phyloP scores from a whole-genome alignment of 2,113 vertebrate genomes.

The Cyprichromis sp. region DNA sequence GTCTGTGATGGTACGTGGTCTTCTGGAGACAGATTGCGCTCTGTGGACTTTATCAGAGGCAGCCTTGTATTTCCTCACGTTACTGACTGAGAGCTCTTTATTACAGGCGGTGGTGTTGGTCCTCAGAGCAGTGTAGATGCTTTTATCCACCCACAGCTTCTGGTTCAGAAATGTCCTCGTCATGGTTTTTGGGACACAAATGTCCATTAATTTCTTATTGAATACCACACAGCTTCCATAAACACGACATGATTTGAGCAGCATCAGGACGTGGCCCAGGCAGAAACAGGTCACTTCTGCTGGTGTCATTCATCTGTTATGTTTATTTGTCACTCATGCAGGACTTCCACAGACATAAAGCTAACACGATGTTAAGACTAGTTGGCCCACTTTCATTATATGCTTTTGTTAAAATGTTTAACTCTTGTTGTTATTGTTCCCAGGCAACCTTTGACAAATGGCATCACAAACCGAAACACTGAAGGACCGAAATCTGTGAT shows the following conservation, averaged over 20 bases:
- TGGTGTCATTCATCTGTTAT: background rate
- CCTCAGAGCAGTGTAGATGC: background rate
- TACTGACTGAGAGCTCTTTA: fast-evolving
- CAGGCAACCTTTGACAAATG: background rate
- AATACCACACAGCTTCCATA: background rate
- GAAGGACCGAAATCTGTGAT: background rate
- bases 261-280: fast-evolving
- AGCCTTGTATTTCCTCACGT: background rate
- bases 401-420: background rate
- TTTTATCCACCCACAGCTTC: background rate
- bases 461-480: background rate
- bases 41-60: background rate
- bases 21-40: fast-evolving
- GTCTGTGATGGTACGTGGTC: background rate
- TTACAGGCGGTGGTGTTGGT: background rate
- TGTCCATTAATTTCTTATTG: fast-evolving
- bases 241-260: background rate
- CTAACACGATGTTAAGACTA: background rate
- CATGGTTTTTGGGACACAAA: background rate
- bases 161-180: background rate
- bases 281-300: background rate
- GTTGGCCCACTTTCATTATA: fast-evolving
- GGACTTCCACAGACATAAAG: background rate
- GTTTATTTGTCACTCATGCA: background rate
- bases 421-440: background rate